Evolutionary conservation across 2,113 vertebrate genomes (phyloP), one percentile per base, ranked within the genome.

Genomic region (Rousettus leschenaultii): DNA sequence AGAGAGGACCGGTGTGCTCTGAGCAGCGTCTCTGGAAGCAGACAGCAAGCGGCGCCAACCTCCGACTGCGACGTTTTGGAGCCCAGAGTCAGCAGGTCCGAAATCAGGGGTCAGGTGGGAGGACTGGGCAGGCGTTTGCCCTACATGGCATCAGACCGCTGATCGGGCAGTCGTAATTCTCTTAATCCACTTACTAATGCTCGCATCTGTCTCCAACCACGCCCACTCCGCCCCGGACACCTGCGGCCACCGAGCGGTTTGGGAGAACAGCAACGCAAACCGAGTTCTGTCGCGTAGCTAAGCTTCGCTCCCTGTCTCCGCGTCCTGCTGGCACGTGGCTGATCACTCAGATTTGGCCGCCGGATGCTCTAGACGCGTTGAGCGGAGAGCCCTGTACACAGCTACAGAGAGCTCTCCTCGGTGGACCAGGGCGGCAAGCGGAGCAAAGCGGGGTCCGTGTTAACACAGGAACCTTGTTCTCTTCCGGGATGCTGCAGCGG

Each of bases 321-420:
- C 85, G 68, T 68, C 61, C 73, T 80, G 95, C 95, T 90, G 86
- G 68, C 80, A 7, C 30, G 86, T 73, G 68, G 83, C 63, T 77
- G 90, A 88, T 78, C 97, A 75, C 38, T 94, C 86, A 86, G 48
- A n/a, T 65, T 91, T 92, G 97, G 97, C 94, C 51, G 65, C 94
- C 90, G 74, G 91, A 95, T 26, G 65, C 79, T 74, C 13, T 14
- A 51, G 48, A 45, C 45, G 12, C 45, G 2, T 45, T 45, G 45
- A 45, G 45, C 45, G 45, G 45, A 51, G 94, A 88, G 78, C 48
- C 14, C n/a, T 93, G 77, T 89, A 88, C 57, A 89, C 83, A 91
- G 86, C 53, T 12, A 19, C 57, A 11, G 70, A 94, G 83, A 91
- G 21, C 84, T 85, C 33, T 16, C 57, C 53, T 83, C 70, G 63